These are phyloP conservation scores for Acanthosepion lycidas DNA, from an alignment of 2,888 invertebrate species.

Conservation along the genomic window DNA sequence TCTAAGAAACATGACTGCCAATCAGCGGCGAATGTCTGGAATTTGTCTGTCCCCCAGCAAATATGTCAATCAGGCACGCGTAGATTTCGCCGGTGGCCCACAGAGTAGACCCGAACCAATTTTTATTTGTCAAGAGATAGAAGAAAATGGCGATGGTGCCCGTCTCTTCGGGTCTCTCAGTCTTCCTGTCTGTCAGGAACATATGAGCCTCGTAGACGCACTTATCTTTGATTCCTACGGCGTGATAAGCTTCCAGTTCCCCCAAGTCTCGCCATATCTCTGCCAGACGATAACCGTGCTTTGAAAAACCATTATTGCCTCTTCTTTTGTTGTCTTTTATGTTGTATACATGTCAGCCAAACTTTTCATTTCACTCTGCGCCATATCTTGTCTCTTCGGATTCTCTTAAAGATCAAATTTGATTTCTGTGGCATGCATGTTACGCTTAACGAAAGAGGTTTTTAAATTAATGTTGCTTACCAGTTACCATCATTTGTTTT, in stretches of 20 bases:
- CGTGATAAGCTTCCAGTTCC: neutral
- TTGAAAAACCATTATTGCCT: neutral
- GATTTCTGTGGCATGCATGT: neutral
- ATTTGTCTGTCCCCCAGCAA: neutral
- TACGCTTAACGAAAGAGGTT: neutral
- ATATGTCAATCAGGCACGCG: neutral
- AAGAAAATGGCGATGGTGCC: neutral
- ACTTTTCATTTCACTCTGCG: neutral
- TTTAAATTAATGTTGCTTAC: too few species aligned
- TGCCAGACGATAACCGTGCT: neutral
- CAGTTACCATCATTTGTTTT: too few species aligned
- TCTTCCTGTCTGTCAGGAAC: neutral
- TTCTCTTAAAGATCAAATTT: constrained; percentile 23
- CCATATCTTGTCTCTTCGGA: neutral
- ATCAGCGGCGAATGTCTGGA: neutral
- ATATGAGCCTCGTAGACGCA: neutral
- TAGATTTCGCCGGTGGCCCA: neutral
- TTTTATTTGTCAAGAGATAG: constrained; percentile 1
- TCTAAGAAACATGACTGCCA: neutral
- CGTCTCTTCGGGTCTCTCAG: neutral
- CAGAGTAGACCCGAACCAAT: neutral
- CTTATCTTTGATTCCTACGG: neutral
- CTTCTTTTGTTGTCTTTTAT: neutral
- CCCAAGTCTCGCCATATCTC: neutral
- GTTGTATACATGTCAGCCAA: neutral